These are phyloP conservation scores for Oryzias sinensis DNA, from an alignment of 2,797 vertebrate genomes.

Conservation along the genomic window DNA sequence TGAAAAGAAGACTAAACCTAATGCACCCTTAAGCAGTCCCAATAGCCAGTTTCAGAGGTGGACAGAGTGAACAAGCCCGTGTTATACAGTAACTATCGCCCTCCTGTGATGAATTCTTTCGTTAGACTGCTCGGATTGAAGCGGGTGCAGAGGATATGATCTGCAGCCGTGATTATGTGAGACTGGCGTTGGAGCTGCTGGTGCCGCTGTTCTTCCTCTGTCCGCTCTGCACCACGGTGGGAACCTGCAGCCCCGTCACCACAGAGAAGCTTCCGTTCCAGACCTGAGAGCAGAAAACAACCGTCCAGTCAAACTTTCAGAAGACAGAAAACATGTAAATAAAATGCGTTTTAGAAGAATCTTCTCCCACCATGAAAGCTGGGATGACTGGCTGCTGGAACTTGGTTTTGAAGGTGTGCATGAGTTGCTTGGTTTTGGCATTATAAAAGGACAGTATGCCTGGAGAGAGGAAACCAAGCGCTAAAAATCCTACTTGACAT, in stretches of 20 bases:
- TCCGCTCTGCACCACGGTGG: slow-evolving; percentile 85
- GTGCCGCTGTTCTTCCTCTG: slow-evolving; percentile 92
- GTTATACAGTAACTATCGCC: slow-evolving; percentile 25
- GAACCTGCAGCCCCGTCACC: slow-evolving; percentile 89
- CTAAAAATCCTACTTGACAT: background rate
- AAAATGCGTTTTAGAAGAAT: no score
- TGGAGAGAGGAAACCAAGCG: slow-evolving; percentile 35
- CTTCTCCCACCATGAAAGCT: slow-evolving; percentile 86
- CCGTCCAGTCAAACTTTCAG: background rate
- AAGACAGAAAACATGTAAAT: background rate
- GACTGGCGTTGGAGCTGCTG: slow-evolving; percentile 94
- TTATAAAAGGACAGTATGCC: slow-evolving; percentile 93
- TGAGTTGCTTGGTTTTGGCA: slow-evolving; percentile 85
- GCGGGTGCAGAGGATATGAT: slow-evolving; percentile 24
- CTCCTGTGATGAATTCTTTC: slow-evolving; percentile 45
- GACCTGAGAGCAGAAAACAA: slow-evolving; percentile 75
- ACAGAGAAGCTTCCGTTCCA: slow-evolving; percentile 95
- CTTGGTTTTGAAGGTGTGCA: slow-evolving; percentile 91
- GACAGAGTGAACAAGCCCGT: slow-evolving; percentile 20
- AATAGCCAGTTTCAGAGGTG: slow-evolving; percentile 39
- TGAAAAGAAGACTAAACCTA: slow-evolving; percentile 41
- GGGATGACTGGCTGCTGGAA: slow-evolving; percentile 92
- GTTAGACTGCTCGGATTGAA: slow-evolving; percentile 32
- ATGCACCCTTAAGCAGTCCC: slow-evolving; percentile 27
- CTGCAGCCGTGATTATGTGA: slow-evolving; percentile 76